Percentiles rank a stretch among this genome's conserved stretches.
Conservation (phyloP, 2,797 vertebrate species). For the Platyrinchus mystaceus region DNA sequence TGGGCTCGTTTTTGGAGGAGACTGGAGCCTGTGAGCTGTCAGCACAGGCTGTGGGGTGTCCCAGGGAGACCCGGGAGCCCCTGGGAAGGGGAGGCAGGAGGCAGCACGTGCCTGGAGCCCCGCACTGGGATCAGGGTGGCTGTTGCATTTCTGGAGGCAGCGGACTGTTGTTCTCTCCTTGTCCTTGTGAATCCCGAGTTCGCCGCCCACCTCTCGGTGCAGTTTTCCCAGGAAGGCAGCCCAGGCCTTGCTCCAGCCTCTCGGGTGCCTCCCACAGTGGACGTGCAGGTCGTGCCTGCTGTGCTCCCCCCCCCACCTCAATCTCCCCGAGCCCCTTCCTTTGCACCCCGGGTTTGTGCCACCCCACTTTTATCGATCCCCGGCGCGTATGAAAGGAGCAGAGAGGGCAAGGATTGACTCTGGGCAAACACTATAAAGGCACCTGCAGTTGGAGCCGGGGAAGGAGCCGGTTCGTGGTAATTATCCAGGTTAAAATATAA, state of each 20-base stretch:
- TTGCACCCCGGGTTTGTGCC: background rate
- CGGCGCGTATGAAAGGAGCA: background rate
- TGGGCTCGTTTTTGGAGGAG: background rate
- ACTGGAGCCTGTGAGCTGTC: background rate
- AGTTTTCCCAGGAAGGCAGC: background rate
- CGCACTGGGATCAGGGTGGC: rapidly evolving
- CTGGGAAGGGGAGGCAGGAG: background rate
- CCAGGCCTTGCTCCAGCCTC: background rate
- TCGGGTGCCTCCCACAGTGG: background rate
- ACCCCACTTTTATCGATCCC: background rate
- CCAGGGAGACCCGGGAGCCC: background rate
- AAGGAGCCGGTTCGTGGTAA: background rate
- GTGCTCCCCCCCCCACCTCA: too few species aligned
- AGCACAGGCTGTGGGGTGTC: background rate
- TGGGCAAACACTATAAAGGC: background rate
- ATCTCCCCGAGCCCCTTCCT: background rate
- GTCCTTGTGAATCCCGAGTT: background rate
- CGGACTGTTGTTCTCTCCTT: background rate
- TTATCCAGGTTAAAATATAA: conserved; percentile 47
- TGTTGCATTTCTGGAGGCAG: rapidly evolving
- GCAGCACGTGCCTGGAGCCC: background rate
- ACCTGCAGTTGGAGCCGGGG: background rate
- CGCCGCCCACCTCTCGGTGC: rapidly evolving
- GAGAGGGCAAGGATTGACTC: conserved; percentile 18
- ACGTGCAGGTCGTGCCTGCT: background rate